Conservation (phyloP, 2,888 invertebrate genomes). For the Habrosyne pyritoides region DNA sequence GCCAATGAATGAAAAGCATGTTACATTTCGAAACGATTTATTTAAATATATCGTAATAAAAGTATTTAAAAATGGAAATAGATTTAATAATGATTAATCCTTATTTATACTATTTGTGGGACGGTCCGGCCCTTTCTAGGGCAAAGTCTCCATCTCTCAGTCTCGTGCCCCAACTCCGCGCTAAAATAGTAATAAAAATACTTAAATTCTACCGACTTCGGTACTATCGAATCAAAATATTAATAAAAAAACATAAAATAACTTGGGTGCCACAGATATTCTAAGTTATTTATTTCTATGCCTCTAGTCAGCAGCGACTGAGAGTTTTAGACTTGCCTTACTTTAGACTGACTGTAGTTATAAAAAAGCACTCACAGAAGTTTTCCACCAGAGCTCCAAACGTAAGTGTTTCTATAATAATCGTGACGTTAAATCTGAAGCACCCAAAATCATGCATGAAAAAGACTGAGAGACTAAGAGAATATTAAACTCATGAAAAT, state of each 20-base stretch:
- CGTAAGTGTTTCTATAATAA: constrained; percentile 10
- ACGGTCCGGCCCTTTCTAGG: constrained; percentile 73
- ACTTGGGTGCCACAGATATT: constrained; percentile 48
- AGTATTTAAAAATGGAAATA: constrained; percentile 54
- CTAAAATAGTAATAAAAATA: constrained; percentile 73
- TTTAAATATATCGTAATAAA: constrained; percentile 65
- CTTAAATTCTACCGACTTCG: constrained; percentile 41
- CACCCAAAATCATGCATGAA: constrained; percentile 50
- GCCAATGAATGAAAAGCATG: constrained; percentile 81
- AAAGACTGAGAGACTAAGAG: constrained; percentile 61
- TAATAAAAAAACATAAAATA: constrained; percentile 16
- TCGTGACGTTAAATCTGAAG: constrained; percentile 30
- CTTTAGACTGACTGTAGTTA: not conserved
- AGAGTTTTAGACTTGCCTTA: not conserved
- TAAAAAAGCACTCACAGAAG: constrained; percentile 7
- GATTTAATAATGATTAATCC: constrained; percentile 45
- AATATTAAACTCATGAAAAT: constrained; percentile 28
- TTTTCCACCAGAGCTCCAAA: not conserved
- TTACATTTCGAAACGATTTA: constrained; percentile 68
- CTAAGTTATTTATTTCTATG: not conserved
- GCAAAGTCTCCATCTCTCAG: constrained; percentile 78
- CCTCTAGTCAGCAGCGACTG: not conserved
- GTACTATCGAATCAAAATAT: not conserved
- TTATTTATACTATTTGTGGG: constrained; percentile 82
- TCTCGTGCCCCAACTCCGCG: constrained; percentile 71